Evolutionary conservation across 2,888 invertebrate species (phyloP), one percentile per base, ranked within the genome.

Genomic region (Notocelia uddmanniana): DNA sequence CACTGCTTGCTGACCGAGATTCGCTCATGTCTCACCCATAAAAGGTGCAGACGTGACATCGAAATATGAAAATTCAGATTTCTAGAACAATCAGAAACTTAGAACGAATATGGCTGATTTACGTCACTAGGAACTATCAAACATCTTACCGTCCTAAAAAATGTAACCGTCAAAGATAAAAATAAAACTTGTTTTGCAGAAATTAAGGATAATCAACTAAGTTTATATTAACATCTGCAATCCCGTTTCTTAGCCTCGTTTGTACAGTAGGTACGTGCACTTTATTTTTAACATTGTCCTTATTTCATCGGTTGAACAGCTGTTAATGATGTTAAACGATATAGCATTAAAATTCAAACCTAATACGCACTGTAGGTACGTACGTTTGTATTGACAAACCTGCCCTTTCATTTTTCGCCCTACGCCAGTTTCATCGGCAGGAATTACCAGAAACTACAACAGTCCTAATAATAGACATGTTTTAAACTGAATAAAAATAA

Each of bases 1-100:
- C 75, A 77, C 78, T 76, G 74, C 63, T 34, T 34, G 75, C 74
- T 77, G 75, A 76, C 77, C 76, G 73, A 80, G 77, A 76, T 77
- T 79, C 75, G 74, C 69, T 68, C 62, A 71, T 63, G 21, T 18
- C 55, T 34, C 64, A 15, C 19, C 31, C 58, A 55, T 57, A 57
- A 48, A 58, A 58, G 57, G 57, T 37, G 10, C 3, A 19, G 34
- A 15, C 64, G 19, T 23, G 54, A 37, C 54, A 54, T 34, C n/a
- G n/a, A n/a, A n/a, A n/a, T n/a, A n/a, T 3, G 8, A 54, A 64
- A 54, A 15, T 64, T 64, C 3, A 37, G 8, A 54, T 21, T 3
- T 8, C 31, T 37, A 37, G 37, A 37, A 37, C 37, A 37, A 37
- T 41, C 31, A 15, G 31, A n/a, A 23, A 31, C 31, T 0, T n/a